Percentiles rank a stretch among this genome's conserved stretches.
Evolutionary conservation across 1,140 invertebrate genomes (phyloP).

Genomic region (Drosophila bifasciata): DNA sequence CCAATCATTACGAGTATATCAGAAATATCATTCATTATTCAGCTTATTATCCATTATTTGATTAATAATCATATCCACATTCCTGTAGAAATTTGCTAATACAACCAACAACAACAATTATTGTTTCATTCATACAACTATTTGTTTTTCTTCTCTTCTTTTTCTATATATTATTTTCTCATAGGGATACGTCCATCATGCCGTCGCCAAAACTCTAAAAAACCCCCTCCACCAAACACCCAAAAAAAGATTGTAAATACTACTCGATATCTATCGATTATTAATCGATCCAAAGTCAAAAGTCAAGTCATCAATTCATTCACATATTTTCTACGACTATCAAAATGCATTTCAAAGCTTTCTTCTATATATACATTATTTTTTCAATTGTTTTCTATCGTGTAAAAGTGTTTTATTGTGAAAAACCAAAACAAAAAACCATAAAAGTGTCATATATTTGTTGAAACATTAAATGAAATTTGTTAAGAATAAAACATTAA

Average conservation of each 20-base stretch:
- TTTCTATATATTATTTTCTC: slow-evolving; percentile 70
- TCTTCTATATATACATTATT: slow-evolving; percentile 27
- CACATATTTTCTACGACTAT: slow-evolving; percentile 43
- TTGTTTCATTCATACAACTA: slow-evolving; percentile 63
- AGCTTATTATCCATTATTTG: slow-evolving; percentile 25
- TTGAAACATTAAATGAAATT: slow-evolving; percentile 56
- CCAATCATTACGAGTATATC: slow-evolving; percentile 15
- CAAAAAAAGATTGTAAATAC: slow-evolving; percentile 70
- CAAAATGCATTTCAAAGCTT: slow-evolving; percentile 45
- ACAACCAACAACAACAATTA: slow-evolving; percentile 25
- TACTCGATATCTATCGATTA: slow-evolving; percentile 44
- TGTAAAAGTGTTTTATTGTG: slow-evolving; percentile 55
- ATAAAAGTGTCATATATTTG: slow-evolving; percentile 68
- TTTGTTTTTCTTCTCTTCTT: slow-evolving; percentile 74
- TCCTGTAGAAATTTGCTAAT: slow-evolving; percentile 36
- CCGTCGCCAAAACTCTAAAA: slow-evolving; percentile 79
- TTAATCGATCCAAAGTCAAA: slow-evolving; percentile 20
- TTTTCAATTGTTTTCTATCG: slow-evolving; percentile 42
- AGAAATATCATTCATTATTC: slow-evolving; percentile 25
- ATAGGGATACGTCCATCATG: slow-evolving; percentile 79
- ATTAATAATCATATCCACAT: slow-evolving; percentile 3
- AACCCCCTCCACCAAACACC: slow-evolving; percentile 34
- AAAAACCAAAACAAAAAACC: slow-evolving; percentile 38
- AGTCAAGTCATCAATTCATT: slow-evolving; percentile 54
- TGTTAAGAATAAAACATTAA: slow-evolving; percentile 61